phyloP scores from a whole-genome alignment of 1,140 invertebrate genomes.

The Caenorhabditis latens region DNA sequence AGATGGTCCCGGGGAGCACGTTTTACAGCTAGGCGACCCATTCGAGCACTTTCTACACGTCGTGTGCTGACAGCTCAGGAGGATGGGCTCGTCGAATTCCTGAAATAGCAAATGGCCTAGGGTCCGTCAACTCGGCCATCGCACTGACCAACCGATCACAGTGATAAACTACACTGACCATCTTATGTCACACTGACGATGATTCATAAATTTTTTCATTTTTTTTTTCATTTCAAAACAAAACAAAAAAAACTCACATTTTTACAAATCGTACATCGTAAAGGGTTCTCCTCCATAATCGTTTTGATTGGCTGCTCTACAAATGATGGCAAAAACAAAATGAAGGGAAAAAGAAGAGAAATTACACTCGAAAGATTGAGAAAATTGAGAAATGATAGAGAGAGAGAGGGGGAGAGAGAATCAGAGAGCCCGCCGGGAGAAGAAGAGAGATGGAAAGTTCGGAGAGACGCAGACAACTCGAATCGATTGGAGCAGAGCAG shows the following conservation, averaged over 20 bases:
- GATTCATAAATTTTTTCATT: background rate
- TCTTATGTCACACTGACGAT: background rate
- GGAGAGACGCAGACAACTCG: background rate
- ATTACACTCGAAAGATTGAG: constrained; percentile 35
- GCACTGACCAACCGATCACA: no score
- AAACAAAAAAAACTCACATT: constrained; percentile 25
- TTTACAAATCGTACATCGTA: constrained; percentile 38
- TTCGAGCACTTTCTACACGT: constrained; percentile 39
- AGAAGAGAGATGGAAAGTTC: background rate
- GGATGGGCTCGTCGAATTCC: constrained; percentile 38
- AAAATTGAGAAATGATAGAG: background rate
- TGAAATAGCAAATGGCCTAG: no score
- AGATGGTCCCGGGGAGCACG: constrained; percentile 5
- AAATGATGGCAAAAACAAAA: background rate
- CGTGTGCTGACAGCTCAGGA: constrained; percentile 9
- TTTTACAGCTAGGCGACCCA: constrained; percentile 23
- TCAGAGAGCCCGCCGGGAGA: background rate
- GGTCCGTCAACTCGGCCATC: no score
- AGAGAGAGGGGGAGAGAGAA: background rate
- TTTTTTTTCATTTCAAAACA: background rate
- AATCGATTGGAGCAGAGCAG: constrained; percentile 26
- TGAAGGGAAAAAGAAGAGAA: constrained; percentile 2
- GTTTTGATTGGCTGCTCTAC: no score
- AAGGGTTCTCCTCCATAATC: constrained; percentile 36
- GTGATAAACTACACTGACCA: no score